Conservation (phyloP, 1,140 invertebrate genomes). For the Lerema accius region DNA sequence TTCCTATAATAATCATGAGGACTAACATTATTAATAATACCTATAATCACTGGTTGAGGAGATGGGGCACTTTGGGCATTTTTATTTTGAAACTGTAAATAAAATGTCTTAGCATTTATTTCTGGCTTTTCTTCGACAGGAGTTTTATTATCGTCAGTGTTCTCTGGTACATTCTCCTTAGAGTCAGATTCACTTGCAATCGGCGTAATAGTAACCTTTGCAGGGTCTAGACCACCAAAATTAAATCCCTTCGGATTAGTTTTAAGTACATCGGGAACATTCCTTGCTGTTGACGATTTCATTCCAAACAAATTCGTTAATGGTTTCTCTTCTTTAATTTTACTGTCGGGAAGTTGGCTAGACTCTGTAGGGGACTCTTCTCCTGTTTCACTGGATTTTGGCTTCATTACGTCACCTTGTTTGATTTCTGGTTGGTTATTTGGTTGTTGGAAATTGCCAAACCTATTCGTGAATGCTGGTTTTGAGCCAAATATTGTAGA, state of each 20-base stretch:
- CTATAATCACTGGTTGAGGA: conserved; percentile 40
- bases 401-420: conserved; percentile 24
- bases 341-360: conserved; percentile 5
- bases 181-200: conserved; percentile 38
- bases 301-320: conserved; percentile 49
- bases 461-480: conserved; percentile 35
- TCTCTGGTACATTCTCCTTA: conserved; percentile 54
- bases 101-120: conserved; percentile 43
- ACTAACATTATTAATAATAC: conserved; percentile 19
- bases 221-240: conserved; percentile 44
- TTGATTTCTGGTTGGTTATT: conserved; percentile 20
- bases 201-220: conserved; percentile 29
- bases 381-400: conserved; percentile 58
- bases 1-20: too few relatives aligned
- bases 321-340: conserved; percentile 41
- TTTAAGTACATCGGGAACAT: conserved; percentile 60
- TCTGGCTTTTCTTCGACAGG: conserved; percentile 47
- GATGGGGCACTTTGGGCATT: conserved; percentile 19
- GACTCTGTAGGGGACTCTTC: conserved; percentile 42
- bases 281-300: conserved; percentile 45
- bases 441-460: conserved; percentile 34
- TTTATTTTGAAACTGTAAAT: conserved; percentile 40
- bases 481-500: conserved; percentile 41
- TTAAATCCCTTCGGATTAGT: conserved; percentile 38
- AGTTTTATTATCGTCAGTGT: conserved; percentile 34